Evolutionary conservation across 2,888 invertebrate species (phyloP).

Genomic region (Lobophora halterata): DNA sequence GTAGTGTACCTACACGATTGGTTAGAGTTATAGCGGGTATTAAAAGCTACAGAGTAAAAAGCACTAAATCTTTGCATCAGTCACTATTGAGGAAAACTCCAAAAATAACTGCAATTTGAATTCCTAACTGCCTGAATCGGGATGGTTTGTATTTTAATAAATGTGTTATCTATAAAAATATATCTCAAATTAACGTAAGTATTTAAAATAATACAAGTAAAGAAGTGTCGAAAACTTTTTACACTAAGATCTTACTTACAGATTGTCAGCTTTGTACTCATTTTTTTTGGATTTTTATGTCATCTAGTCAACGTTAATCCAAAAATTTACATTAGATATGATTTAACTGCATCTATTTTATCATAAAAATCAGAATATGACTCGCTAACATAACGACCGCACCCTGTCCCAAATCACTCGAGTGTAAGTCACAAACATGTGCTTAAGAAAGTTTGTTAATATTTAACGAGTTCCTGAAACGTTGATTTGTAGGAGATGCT

Average conservation of each 20-base stretch:
- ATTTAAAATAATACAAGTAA: too few relatives aligned
- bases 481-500: conserved; percentile 68
- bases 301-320: too few relatives aligned
- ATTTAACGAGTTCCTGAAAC: conserved; percentile 64
- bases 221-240: too few relatives aligned
- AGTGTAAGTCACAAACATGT: conserved; percentile 68
- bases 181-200: too few relatives aligned
- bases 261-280: too few relatives aligned
- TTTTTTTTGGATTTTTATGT: too few relatives aligned
- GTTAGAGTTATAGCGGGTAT: conserved; percentile 26
- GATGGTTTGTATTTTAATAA: too few relatives aligned
- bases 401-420: conserved; percentile 36
- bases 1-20: conserved; percentile 27
- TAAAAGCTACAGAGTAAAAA: neutral
- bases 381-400: conserved; percentile 29
- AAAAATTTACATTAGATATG: neutral
- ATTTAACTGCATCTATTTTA: neutral
- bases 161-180: too few relatives aligned
- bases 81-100: neutral
- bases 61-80: conserved; percentile 13
- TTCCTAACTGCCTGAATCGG: too few relatives aligned
- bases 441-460: conserved; percentile 77
- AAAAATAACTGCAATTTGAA: too few relatives aligned
- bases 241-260: too few relatives aligned
- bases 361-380: neutral